A percentile compares a stretch with the other conserved stretches of the same genome.
Conservation (phyloP, 2,797 vertebrate genomes). For the Loris lydekkerianus region DNA sequence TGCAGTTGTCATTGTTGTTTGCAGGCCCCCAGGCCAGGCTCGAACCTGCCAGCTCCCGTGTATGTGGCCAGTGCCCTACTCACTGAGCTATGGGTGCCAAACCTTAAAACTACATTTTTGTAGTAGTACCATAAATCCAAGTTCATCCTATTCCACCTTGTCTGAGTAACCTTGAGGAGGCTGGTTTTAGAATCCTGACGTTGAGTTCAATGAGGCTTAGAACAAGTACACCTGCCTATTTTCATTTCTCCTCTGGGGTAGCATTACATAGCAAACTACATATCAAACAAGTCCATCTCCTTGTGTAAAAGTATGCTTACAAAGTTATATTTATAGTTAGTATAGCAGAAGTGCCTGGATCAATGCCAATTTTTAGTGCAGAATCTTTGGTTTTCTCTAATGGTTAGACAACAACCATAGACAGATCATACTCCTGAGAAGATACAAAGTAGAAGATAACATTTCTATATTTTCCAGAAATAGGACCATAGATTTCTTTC, state of each 20-base stretch:
- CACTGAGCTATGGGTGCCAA: too few relatives aligned
- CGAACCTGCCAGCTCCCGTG: too few relatives aligned
- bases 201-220: slow-evolving; percentile 65
- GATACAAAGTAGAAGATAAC: not conserved
- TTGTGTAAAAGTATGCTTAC: slow-evolving; percentile 34
- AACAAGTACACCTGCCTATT: slow-evolving; percentile 50
- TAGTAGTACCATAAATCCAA: not conserved
- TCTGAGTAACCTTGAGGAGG: slow-evolving; percentile 24
- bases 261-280: slow-evolving; percentile 21
- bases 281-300: slow-evolving; percentile 31
- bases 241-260: slow-evolving; percentile 60
- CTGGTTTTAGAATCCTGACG: slow-evolving; percentile 41
- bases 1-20: too few relatives aligned
- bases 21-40: too few relatives aligned
- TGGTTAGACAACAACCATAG: not conserved
- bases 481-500: slow-evolving; percentile 30
- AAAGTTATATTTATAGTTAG: slow-evolving; percentile 46
- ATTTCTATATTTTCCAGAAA: slow-evolving; percentile 62
- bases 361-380: slow-evolving; percentile 27
- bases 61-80: too few relatives aligned
- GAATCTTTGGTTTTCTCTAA: slow-evolving; percentile 50
- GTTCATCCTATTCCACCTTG: slow-evolving; percentile 52
- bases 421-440: slow-evolving; percentile 20
- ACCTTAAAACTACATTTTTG: not conserved
- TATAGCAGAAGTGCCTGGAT: slow-evolving; percentile 8